Evolutionary conservation across 2,113 vertebrate genomes (phyloP).

Genomic region (Grus americana): DNA sequence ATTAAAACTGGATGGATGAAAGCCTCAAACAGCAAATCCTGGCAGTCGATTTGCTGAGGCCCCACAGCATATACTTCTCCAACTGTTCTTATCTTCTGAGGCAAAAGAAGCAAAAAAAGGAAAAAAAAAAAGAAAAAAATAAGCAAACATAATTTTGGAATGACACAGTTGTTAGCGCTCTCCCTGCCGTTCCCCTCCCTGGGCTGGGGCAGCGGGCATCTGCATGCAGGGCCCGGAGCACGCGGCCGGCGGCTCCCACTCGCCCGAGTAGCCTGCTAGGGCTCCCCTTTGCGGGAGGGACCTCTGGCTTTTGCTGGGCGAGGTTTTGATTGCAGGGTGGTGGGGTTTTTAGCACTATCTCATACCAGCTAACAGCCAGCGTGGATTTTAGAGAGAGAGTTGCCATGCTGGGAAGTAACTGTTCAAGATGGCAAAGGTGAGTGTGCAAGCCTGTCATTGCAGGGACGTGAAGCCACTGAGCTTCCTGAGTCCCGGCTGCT

Average conservation of each 20-base stretch:
- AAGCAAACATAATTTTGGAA: slow-evolving; percentile 35
- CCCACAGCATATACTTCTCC: slow-evolving; percentile 54
- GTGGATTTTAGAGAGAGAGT: background rate
- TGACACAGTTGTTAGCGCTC: slow-evolving; percentile 1
- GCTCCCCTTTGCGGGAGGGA: background rate
- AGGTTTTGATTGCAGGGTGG: background rate
- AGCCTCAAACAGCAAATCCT: slow-evolving; percentile 65
- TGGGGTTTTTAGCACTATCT: fast-evolving
- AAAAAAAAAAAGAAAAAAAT: no score
- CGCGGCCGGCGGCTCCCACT: background rate
- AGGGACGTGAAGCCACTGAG: background rate
- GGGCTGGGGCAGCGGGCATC: background rate
- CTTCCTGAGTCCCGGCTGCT: fast-evolving
- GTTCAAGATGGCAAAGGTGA: background rate
- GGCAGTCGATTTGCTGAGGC: slow-evolving; percentile 56
- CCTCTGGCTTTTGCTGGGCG: background rate
- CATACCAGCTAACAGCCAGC: background rate
- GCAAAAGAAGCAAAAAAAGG: background rate
- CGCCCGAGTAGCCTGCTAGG: background rate
- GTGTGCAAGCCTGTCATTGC: background rate
- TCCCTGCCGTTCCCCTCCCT: background rate
- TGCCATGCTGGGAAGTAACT: background rate
- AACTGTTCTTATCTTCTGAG: slow-evolving; percentile 69
- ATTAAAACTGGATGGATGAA: slow-evolving; percentile 70
- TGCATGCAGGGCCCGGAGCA: background rate